Conservation (phyloP, 2,888 invertebrate genomes). For the Pocota personata region DNA sequence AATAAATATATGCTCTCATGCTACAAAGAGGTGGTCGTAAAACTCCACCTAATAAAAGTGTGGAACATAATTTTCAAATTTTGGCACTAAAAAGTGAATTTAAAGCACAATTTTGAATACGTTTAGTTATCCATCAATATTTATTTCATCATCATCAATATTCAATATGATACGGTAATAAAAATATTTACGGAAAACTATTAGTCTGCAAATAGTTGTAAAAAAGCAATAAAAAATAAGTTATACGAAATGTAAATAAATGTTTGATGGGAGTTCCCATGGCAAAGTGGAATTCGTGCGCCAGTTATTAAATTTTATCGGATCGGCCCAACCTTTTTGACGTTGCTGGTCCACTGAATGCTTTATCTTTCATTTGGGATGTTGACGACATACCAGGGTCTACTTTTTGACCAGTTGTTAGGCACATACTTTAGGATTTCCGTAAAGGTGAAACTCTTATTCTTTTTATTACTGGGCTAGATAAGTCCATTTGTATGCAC, state of each 20-base stretch:
- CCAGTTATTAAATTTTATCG: background rate
- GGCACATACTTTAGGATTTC: background rate
- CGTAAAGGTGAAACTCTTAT: background rate
- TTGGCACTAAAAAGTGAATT: background rate
- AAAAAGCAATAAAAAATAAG: constrained; percentile 9
- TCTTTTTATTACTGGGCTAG: too few relatives aligned
- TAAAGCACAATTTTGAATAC: background rate
- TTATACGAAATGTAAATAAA: constrained; percentile 12
- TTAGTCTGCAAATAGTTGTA: constrained; percentile 16
- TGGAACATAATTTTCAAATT: background rate
- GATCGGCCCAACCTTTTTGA: background rate
- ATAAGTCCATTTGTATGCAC: too few relatives aligned
- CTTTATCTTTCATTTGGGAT: background rate
- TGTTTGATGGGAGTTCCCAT: background rate
- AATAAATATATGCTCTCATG: background rate
- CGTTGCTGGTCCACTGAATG: background rate
- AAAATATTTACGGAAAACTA: constrained; percentile 19
- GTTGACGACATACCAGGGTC: background rate
- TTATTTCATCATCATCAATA: constrained; percentile 14
- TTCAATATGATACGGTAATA: constrained; percentile 28
- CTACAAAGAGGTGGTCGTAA: constrained; percentile 9
- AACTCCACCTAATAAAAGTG: constrained; percentile 17
- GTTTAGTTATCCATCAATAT: background rate
- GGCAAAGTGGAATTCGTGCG: background rate
- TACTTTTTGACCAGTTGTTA: background rate